Conservation (phyloP, 2,113 vertebrate species). For the Stigmatopora nigra region DNA sequence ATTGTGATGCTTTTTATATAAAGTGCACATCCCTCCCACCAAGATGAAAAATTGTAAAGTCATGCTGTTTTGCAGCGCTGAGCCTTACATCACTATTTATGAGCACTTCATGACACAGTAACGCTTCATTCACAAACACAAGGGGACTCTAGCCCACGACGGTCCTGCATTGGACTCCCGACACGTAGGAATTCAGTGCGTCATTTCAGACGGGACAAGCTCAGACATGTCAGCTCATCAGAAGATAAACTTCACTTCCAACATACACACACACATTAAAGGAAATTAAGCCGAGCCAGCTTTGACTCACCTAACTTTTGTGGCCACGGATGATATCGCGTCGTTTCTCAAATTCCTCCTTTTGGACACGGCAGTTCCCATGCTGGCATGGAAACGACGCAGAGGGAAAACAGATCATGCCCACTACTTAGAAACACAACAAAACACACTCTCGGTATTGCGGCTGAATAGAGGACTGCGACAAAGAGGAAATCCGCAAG, state of each 20-base stretch:
- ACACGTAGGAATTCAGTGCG: constrained; percentile 4
- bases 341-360: constrained; percentile 90
- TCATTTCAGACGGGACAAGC: constrained; percentile 39
- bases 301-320: constrained; percentile 90
- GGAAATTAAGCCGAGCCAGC: background rate
- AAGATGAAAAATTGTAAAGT: background rate
- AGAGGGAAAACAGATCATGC: constrained; percentile 64
- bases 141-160: background rate
- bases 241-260: constrained; percentile 16
- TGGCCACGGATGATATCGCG: constrained; percentile 93
- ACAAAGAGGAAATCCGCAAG: constrained; percentile 10
- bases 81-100: constrained; percentile 31
- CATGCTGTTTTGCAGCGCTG: constrained; percentile 23
- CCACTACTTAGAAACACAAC: constrained; percentile 35
- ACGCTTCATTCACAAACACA: constrained; percentile 49
- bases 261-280: background rate
- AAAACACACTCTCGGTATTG: background rate
- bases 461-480: constrained; percentile 32
- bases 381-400: constrained; percentile 75
- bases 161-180: background rate
- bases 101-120: constrained; percentile 49
- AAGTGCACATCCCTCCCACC: background rate
- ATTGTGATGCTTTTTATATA: background rate
- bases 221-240: constrained; percentile 23
- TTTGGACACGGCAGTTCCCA: constrained; percentile 93